Evolutionary conservation across 2,888 invertebrate genomes (phyloP), one percentile per base, ranked within the genome.

Genomic region (Selenia dentaria): DNA sequence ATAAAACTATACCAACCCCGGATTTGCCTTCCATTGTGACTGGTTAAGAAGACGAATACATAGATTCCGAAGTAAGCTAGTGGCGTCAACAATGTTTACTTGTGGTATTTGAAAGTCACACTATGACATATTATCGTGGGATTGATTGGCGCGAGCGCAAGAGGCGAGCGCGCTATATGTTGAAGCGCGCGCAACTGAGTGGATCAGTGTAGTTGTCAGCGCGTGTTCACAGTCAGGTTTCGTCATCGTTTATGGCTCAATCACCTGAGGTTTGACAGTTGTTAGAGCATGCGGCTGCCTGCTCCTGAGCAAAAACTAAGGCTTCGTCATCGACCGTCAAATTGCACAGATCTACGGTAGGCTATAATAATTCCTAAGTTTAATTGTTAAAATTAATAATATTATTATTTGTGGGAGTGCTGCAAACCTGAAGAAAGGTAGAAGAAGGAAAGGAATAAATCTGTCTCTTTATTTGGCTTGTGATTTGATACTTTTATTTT

Each of bases 121-220:
- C 62, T 64, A 53, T 64, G 57, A 51, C 67, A 66, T 69, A 62
- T 57, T 58, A 8, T 6, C 14, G 29, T 12, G 20, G 16, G 10
- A 22, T 10, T 12, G 20, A 29, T 11, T 12, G 13, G 67, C 74
- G 70, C 70, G 47, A 51, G 69, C 74, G 74, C 69, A 44, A 20
- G 56, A 66, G 46, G 54, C 74, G 72, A 61, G 72, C 72, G 76
- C 71, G 63, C 74, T 51, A 64, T 60, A 56, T 59, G 68, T 70
- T 62, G 59, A 62, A 61, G 67, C 74, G 70, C 74, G 62, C 64
- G 68, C 59, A 51, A 77, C 80, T 75, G 67, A 60, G 16, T 44
- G 12, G 10, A 37, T 10, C 20, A 9, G 16, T 10, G 26, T 10
- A 39, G 16, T 20, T 34, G 24, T 45, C 16, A 38, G 18, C 37